These are phyloP conservation scores for Lanius collurio DNA, from an alignment of 2,113 vertebrate species.

Conservation along the genomic window DNA sequence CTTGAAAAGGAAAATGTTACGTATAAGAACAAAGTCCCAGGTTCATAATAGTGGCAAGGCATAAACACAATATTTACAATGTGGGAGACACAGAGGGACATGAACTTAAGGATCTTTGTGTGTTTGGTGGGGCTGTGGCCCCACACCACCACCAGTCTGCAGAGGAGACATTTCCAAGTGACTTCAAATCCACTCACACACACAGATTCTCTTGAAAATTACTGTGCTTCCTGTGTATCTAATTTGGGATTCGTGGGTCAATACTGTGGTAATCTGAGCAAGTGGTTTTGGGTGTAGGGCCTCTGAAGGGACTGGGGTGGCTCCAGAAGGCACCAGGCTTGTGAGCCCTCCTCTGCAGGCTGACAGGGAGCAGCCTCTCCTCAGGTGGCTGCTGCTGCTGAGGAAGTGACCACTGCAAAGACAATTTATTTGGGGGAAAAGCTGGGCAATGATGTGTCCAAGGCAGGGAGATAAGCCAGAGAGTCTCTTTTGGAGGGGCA, in stretches of 20 bases:
- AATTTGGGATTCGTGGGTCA: neutral
- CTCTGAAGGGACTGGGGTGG: neutral
- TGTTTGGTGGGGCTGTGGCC: neutral
- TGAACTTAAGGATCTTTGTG: neutral
- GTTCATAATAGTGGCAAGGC: neutral
- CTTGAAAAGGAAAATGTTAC: neutral
- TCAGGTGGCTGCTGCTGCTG: neutral
- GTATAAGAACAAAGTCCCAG: neutral
- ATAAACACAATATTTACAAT: neutral
- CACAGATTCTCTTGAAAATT: neutral
- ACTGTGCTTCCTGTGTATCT: neutral
- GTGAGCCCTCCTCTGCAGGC: neutral
- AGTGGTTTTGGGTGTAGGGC: neutral
- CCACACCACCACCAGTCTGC: neutral
- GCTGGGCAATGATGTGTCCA: neutral
- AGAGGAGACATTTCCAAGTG: neutral
- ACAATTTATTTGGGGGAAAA: neutral
- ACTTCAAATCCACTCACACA: neutral
- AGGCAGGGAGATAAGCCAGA: neutral
- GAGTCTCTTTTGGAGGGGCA: neutral
- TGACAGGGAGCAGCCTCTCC: neutral
- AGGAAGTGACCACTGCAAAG: neutral
- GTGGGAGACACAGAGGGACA: neutral
- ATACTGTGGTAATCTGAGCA: neutral
- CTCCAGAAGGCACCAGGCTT: neutral